Percentiles rank a stretch among this genome's conserved stretches.
Evolutionary conservation across 2,888 invertebrate species (phyloP).

Genomic region (Lepidonotus clava): DNA sequence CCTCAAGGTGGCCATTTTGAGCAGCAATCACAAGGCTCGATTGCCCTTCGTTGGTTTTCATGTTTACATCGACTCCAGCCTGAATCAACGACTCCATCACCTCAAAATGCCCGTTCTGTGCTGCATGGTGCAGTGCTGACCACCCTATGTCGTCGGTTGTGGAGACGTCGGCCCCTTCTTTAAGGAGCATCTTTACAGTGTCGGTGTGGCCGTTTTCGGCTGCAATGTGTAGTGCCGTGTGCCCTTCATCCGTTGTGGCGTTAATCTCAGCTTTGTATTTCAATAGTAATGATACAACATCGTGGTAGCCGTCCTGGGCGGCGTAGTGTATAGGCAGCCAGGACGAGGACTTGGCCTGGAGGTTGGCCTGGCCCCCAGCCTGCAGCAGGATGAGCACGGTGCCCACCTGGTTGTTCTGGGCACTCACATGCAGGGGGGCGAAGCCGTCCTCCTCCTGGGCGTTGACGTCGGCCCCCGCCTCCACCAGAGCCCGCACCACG

Average conservation of each 20-base stretch:
- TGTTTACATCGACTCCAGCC: constrained; percentile 62
- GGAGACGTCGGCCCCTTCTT: constrained; percentile 51
- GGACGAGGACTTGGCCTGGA: constrained; percentile 56
- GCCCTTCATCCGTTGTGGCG: constrained; percentile 60
- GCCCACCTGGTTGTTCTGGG: constrained; percentile 45
- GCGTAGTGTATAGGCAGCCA: constrained; percentile 65
- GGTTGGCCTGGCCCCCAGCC: constrained; percentile 57
- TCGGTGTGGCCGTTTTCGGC: constrained; percentile 64
- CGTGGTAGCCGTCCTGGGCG: constrained; percentile 62
- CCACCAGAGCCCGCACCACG: constrained; percentile 59
- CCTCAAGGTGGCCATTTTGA: constrained; percentile 64
- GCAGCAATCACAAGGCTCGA: constrained; percentile 65
- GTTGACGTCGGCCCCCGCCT: constrained; percentile 55
- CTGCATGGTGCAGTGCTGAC: constrained; percentile 65
- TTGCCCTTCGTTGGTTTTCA: constrained; percentile 63
- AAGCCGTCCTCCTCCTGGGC: constrained; percentile 57
- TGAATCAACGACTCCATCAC: constrained; percentile 26
- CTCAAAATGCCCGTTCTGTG: constrained; percentile 65
- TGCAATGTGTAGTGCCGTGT: constrained; percentile 67
- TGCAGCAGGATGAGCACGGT: constrained; percentile 60
- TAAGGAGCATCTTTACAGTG: constrained; percentile 61
- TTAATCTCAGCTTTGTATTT: constrained; percentile 61
- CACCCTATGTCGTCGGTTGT: constrained; percentile 60
- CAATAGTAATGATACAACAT: constrained; percentile 60
- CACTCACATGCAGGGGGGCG: constrained; percentile 54